These are phyloP conservation scores for Poeciliopsis occidentalis DNA, from an alignment of 2,113 vertebrate genomes.

Conservation along the genomic window DNA sequence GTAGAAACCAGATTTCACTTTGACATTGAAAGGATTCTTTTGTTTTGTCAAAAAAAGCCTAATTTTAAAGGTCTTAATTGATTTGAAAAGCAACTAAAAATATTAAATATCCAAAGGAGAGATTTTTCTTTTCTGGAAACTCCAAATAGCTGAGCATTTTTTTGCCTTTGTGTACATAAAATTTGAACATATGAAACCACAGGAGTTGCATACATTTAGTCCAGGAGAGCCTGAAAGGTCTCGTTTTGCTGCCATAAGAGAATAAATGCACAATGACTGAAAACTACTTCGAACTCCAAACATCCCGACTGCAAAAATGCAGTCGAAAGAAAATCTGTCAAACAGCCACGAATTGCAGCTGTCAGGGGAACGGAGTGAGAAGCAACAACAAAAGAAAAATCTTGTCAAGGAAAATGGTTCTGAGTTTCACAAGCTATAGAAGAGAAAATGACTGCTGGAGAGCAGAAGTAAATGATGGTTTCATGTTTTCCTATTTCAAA, in stretches of 20 bases:
- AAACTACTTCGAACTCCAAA: neutral
- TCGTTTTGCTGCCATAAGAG: neutral
- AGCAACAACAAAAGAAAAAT: neutral
- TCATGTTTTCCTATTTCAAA: neutral
- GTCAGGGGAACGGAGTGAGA: neutral
- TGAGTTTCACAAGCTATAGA: neutral
- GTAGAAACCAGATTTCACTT: too few relatives aligned
- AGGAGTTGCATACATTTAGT: too few relatives aligned
- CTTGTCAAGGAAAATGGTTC: neutral
- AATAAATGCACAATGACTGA: neutral
- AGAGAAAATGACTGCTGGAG: neutral
- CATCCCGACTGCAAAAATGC: neutral
- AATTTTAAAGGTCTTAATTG: too few relatives aligned
- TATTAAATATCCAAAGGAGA: too few relatives aligned
- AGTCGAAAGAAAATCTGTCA: neutral
- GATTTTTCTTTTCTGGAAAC: too few relatives aligned
- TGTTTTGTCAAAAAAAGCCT: too few relatives aligned
- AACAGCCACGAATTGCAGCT: constrained; percentile 3
- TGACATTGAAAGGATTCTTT: too few relatives aligned
- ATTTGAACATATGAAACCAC: too few relatives aligned
- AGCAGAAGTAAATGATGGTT: neutral
- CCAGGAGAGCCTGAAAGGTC: neutral
- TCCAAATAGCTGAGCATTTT: too few relatives aligned
- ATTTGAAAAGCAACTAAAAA: too few relatives aligned
- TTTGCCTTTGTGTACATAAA: too few relatives aligned